Base-by-base conservation (phyloP, 2,888 invertebrate genomes). In the Danaus chrysippus region DNA sequence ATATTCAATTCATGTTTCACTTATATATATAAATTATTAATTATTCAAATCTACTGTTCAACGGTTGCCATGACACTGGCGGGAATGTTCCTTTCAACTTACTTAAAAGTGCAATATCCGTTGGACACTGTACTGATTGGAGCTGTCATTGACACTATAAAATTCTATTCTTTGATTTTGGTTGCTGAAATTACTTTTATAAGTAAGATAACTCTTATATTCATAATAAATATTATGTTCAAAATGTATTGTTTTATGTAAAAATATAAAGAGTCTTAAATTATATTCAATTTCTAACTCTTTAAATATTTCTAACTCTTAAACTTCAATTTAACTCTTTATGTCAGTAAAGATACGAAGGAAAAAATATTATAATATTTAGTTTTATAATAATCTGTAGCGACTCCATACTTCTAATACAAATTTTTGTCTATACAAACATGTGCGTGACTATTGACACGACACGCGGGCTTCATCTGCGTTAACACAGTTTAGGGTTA, bases 41-140 rank as follows among this genome's bases (percentile, higher is more conserved):
- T 65, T 66, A 60, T 62, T 62, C 73, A 73, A 71, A 64, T 15
- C 71, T 68, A 66, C 76, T 66, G 70, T 69, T 62, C 74, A 63
- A 63, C 73, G 71, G 75, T 74, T 73, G 70, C 71, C 70, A 75
- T 75, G 70, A 71, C 61, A 84, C 84, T 87, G 82, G 71, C 68
- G 69, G 68, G 74, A 77, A 73, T 75, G 73, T 73, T 76, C 77
- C 77, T 76, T 76, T 76, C 77, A 75, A 79, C 75, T 82, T 78
- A 81, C 79, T 84, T 87, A 82, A 87, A 84, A 85, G 76, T 82
- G 75, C 78, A 79, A 76, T 79, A 81, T 76, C 71, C 73, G 72
- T 74, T 73, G 72, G 73, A 81, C 81, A 82, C 64, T 58, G 74
- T 70, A 68, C 56, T 63, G 70, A 54, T 71, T 83, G 73, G 84